Evolutionary conservation across 2,888 invertebrate species (phyloP), one percentile per base, ranked within the genome.

Genomic region (Artemia sinica): DNA sequence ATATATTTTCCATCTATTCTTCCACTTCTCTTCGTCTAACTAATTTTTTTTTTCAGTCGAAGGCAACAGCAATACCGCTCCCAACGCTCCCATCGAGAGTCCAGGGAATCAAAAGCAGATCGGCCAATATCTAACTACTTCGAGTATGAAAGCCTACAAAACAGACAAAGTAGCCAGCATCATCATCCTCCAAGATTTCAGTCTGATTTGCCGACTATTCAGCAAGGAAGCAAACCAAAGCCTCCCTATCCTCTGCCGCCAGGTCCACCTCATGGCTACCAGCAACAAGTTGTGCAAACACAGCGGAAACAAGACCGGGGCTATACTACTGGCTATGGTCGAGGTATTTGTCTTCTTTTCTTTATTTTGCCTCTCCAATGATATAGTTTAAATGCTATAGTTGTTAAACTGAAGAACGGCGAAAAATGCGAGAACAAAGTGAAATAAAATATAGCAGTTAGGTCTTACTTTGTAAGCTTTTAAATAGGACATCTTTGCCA

Each of bases 81-180:
- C 70, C 85, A 85, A 78, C 82, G 85, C 28, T 68, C 68, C 41
- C 58, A 58, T 50, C 70, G 70, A 49, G 70, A 70, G 48, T 52
- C 50, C 10, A 68, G 49, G 41, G 18, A 63, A 67, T 12, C 68
- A 50, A 11, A 65, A 63, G 28, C 50, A 12, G 78, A 81, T 67
- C 81, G 89, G 18, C 89, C 89, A 8, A 84, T 86, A 71, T 89
- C 89, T 71, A 89, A 88, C 79, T 89, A 86, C 78, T 89, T 88
- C 78, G 89, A 90, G 78, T 89, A 89, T 78, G 89, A 89, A 77
- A 86, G 84, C 73, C 85, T 87, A 50, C 86, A 86, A 73, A 82
- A 85, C 72, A 58, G 58, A 18, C 58, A 58, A 58, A 28, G 28
- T 28, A 18, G 14, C 58, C 14, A 14, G 8, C 58, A n/a, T 18